Evolutionary conservation across 2,113 vertebrate genomes (phyloP).

Genomic region (Tragelaphus buxtoni): DNA sequence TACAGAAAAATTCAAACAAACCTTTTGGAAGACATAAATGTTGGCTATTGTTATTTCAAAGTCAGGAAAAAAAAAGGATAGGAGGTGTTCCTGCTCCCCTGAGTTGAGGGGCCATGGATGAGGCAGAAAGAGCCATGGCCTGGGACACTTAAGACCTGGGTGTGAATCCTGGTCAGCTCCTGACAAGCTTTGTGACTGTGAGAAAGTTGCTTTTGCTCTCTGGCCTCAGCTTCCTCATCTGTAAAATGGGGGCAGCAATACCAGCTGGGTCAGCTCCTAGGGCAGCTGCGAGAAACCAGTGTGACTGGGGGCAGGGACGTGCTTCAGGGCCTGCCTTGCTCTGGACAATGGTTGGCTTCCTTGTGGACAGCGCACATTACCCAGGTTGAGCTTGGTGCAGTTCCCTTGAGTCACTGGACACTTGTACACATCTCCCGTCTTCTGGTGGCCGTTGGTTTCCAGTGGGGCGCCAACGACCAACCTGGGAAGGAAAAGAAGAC

Average conservation of each 20-base stretch:
- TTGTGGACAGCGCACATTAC: slow-evolving; percentile 74
- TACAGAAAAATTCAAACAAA: neutral
- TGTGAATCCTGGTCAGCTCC: neutral
- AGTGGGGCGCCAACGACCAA: slow-evolving; percentile 94
- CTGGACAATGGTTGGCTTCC: fast-evolving
- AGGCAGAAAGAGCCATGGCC: neutral
- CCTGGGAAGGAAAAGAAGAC: slow-evolving; percentile 78
- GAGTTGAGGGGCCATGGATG: neutral
- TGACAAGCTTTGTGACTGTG: neutral
- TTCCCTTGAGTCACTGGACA: slow-evolving; percentile 87
- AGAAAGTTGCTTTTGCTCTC: neutral
- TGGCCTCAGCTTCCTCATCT: neutral
- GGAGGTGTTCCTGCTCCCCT: neutral
- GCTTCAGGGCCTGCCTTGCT: neutral
- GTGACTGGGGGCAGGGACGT: fast-evolving
- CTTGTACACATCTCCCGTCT: slow-evolving; percentile 95
- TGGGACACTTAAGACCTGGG: neutral
- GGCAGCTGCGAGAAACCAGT: neutral
- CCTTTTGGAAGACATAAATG: neutral
- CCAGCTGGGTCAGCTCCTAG: neutral
- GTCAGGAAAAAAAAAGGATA: neutral
- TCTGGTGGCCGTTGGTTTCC: slow-evolving; percentile 94
- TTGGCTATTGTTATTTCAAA: neutral
- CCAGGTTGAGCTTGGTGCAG: slow-evolving; percentile 96
- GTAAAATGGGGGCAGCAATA: neutral